Conservation (phyloP, 1,140 invertebrate species). For the Apis mellifera region Amel_HAv3.1 CM009933.2:4854001-4854500, state of each 20-base stretch:
- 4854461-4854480: neutral
- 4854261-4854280: too few relatives aligned
- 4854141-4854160: too few relatives aligned
- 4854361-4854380: neutral
- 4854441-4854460: too few relatives aligned
- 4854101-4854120: conserved; percentile 43
- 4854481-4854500: neutral
- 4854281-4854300: too few relatives aligned
- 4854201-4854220: too few relatives aligned
- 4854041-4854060: neutral
- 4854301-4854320: neutral
- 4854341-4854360: neutral
- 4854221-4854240: too few relatives aligned
- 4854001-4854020: neutral
- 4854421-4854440: neutral
- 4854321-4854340: neutral
- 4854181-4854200: too few relatives aligned
- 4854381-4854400: neutral
- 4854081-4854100: neutral
- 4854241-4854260: too few relatives aligned
- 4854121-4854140: conserved; percentile 44
- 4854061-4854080: neutral
- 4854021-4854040: neutral
- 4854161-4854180: too few relatives aligned
- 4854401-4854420: neutral